phyloP scores from a whole-genome alignment of 2,888 invertebrate genomes.

The Eupeodes latifasciatus region DNA sequence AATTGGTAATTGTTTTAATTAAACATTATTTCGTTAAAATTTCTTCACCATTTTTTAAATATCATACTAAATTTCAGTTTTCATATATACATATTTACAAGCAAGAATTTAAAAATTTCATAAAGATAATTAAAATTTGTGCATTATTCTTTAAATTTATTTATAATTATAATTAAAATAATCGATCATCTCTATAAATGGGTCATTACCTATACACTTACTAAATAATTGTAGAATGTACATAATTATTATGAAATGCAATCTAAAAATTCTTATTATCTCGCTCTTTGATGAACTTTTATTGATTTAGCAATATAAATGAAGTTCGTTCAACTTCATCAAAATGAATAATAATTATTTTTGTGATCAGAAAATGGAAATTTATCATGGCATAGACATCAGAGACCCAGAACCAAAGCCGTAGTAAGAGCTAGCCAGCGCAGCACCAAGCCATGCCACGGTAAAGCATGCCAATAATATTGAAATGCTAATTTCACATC shows the following conservation, averaged over 20 bases:
- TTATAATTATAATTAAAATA: too few relatives aligned
- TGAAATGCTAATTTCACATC: slow-evolving; percentile 50
- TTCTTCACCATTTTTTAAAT: too few relatives aligned
- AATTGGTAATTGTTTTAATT: too few relatives aligned
- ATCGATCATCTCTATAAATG: not conserved
- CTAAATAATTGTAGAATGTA: not conserved
- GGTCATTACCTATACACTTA: too few relatives aligned
- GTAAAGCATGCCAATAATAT: slow-evolving; percentile 23
- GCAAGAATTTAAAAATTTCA: too few relatives aligned
- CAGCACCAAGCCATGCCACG: not conserved
- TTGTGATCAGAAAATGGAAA: slow-evolving; percentile 18
- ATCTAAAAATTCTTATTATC: not conserved
- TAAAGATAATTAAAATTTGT: too few relatives aligned
- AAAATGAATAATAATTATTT: slow-evolving; percentile 32
- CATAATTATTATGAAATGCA: not conserved
- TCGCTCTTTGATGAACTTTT: not conserved
- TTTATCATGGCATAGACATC: not conserved
- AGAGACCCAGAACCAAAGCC: too few relatives aligned
- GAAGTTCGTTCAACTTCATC: slow-evolving; percentile 44
- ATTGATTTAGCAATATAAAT: not conserved
- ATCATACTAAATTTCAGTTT: too few relatives aligned
- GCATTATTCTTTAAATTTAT: too few relatives aligned
- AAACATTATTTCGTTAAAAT: too few relatives aligned
- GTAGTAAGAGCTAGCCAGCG: too few relatives aligned
- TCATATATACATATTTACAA: too few relatives aligned